These are phyloP conservation scores for Toxotes jaculatrix DNA, from an alignment of 2,113 vertebrate species.

Conservation along the genomic window DNA sequence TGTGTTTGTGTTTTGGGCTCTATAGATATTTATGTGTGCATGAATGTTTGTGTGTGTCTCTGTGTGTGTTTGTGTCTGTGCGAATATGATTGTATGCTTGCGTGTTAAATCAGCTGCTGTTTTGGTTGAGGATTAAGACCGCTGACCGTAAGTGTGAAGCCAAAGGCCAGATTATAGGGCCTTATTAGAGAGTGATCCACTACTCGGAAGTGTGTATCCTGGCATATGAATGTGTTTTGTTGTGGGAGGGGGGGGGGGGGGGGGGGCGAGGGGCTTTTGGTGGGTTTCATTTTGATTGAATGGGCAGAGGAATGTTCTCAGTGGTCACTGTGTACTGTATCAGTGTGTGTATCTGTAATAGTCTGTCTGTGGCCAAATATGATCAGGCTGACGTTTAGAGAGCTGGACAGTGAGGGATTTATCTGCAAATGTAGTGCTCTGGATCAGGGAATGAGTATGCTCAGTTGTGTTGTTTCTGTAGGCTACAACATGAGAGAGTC, in stretches of 20 bases:
- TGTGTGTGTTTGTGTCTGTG: constrained; percentile 9
- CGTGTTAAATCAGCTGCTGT: constrained; percentile 58
- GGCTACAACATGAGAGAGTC: not conserved
- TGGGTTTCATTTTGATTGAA: constrained; percentile 20
- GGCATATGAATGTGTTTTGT: not conserved
- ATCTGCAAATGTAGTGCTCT: not conserved
- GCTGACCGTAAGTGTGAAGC: constrained; percentile 57
- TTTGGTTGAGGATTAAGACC: constrained; percentile 66
- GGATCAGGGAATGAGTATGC: not conserved
- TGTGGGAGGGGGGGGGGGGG: not conserved
- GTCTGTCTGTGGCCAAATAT: not conserved
- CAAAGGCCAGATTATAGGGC: constrained; percentile 72
- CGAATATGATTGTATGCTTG: constrained; percentile 7
- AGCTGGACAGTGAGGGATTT: not conserved
- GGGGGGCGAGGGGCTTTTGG: not conserved
- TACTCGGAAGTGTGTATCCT: constrained; percentile 39
- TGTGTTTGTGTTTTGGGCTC: not conserved
- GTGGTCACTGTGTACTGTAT: not conserved
- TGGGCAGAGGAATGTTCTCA: not conserved
- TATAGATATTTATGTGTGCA: not conserved
- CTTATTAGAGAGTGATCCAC: constrained; percentile 67
- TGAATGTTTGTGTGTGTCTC: not conserved
- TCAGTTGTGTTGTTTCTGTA: not conserved
- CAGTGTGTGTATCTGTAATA: not conserved
- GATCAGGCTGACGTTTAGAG: not conserved